Evolutionary conservation across 2,888 invertebrate species (phyloP), one percentile per base, ranked within the genome.

Genomic region (Papilio protenor): DNA sequence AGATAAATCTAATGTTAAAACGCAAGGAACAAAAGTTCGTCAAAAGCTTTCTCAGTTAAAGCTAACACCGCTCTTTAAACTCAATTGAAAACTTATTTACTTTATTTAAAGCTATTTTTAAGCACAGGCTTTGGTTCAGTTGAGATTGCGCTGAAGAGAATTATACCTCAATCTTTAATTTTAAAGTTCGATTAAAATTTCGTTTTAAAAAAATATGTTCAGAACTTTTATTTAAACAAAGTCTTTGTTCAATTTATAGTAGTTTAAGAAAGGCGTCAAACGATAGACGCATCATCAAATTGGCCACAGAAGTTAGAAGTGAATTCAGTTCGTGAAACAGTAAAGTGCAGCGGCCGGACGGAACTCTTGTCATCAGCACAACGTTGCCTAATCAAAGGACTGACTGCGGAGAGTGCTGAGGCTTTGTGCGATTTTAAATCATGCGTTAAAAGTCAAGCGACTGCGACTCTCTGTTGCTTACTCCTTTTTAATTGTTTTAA

Each of bases 1-100:
- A 47, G 23, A 11, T 74, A 49, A 27, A 74, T 33, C 6, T 49
- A 45, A 70, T 69, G 16, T 55, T 23, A 49, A n/a, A 71, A n/a
- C 76, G 72, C 77, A 79, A 74, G 75, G 78, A 80, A 81, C 80
- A 81, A 82, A 81, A 81, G 79, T 79, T 78, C 66, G 71, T 76
- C 80, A 80, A 81, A 75, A 77, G 77, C 72, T 78, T 80, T 79
- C 69, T n/a, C 45, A 70, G 21, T 73, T 79, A 76, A 78, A 79
- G 77, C 47, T 45, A 76, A 76, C 47, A 70, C 66, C 12, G 21
- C 40, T 69, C 49, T 49, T 45, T 55, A 66, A 75, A 47, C 74
- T 61, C 27, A 47, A 75, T 66, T 66, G 52, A 66, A 69, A 69
- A 75, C 27, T 61, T 61, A 33, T 64, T 64, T 27, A 33, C 16